Percentiles rank a stretch among this genome's conserved stretches.
Evolutionary conservation across 2,113 vertebrate genomes (phyloP).

Genomic region (Nannospalax galili): DNA sequence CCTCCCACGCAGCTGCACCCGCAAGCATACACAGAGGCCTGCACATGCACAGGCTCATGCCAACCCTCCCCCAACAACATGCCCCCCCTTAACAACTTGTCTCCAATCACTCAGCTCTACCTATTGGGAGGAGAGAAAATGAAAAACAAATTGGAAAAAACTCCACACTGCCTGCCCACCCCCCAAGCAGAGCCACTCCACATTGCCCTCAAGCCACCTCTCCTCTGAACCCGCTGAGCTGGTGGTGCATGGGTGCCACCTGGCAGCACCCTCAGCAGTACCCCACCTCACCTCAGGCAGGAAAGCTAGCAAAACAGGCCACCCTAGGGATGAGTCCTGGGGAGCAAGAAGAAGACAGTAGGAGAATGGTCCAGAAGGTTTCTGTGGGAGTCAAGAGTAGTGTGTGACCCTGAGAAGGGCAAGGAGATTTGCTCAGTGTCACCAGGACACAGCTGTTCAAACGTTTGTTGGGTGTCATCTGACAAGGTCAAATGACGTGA

Average conservation of each 20-base stretch:
- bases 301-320: background rate
- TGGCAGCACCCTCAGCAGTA: background rate
- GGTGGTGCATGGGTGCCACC: background rate
- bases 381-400: too few species aligned
- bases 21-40: background rate
- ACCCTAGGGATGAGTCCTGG: background rate
- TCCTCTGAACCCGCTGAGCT: background rate
- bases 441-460: background rate
- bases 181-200: too few species aligned
- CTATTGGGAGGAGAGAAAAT: background rate
- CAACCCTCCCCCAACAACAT: background rate
- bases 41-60: background rate
- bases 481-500: background rate
- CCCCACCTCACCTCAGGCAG: background rate
- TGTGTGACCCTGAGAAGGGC: background rate
- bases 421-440: background rate
- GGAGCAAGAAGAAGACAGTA: too few species aligned
- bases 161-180: background rate
- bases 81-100: background rate
- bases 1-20: constrained; percentile 42
- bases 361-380: background rate
- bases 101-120: background rate
- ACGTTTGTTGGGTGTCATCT: background rate
- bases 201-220: background rate
- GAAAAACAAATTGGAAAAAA: background rate